Evolutionary conservation across 53 echinoderm and acorn worm species (phyloP), one percentile per base, ranked within the genome.

Genomic region (Paracentrotus lividus): DNA sequence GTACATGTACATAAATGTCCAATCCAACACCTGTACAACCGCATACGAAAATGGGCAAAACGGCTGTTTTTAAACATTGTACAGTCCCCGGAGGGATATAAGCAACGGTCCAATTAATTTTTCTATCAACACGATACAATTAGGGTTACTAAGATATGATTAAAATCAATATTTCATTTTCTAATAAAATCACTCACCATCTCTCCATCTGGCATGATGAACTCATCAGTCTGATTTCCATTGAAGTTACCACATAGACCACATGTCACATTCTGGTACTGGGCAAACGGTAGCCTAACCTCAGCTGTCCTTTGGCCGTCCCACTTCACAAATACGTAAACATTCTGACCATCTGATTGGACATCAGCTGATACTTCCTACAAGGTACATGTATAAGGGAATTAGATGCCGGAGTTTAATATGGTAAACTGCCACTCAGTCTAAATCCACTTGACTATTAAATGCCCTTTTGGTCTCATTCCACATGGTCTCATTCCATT

Each of bases 241-340:
- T 98, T 96, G 95, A 94, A 98, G 90, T 98, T 97, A 49, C 98
- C 98, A 92, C 98, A 98, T 9, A 98, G 90, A 60, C 98, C 98
- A 54, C 98, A 98, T 12, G 95, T 95, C 18, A 56, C 47, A 72
- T 93, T 81, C 87, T 96, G 94, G 90, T 90, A 97, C 58, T 93
- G 88, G 53, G 59, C 93, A 4, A 95, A 86, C 3, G 94, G 69
- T 23, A 96, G 93, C 33, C 91, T 94, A 10, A 98, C 97, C 88
- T 98, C 98, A 3, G 93, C 98, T 42, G 96, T 78, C 34, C 94
- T 94, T 29, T 94, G 81, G 8, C 98, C 98, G 86, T 98, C 98
- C 98, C 98, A 98, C 49, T 94, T 94, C 21, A 98, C 78, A 45
- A 95, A 94, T n/a, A 96, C 88, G 42, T 66, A 93, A 68, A 93